These are phyloP conservation scores for Bombus sylvicola DNA, from an alignment of 1,140 invertebrate genomes.

Conservation along the genomic window DNA sequence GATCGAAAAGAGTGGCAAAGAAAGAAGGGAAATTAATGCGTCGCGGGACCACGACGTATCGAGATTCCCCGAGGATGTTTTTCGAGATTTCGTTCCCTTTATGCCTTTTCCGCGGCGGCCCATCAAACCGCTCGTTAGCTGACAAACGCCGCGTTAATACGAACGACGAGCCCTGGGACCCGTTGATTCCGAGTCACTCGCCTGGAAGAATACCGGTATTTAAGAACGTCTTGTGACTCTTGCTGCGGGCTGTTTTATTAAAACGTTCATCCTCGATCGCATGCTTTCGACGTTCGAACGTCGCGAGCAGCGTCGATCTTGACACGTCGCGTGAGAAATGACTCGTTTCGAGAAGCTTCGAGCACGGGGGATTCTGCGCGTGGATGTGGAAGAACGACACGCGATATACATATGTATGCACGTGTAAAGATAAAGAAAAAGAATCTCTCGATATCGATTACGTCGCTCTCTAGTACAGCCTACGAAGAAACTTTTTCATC, in stretches of 20 bases:
- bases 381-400: background rate
- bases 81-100: constrained; percentile 25
- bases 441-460: background rate
- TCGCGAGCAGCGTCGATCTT: background rate
- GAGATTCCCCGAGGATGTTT: constrained; percentile 32
- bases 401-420: background rate
- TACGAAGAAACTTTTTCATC: background rate
- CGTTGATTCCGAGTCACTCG: constrained; percentile 23
- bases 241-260: constrained; percentile 34
- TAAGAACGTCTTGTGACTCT: constrained; percentile 1
- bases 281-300: background rate
- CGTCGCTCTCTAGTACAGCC: background rate
- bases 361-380: background rate
- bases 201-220: constrained; percentile 49
- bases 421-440: background rate
- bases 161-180: constrained; percentile 14
- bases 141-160: constrained; percentile 49
- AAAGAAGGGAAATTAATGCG: constrained; percentile 24
- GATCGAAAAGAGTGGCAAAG: background rate
- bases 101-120: constrained; percentile 20
- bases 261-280: constrained; percentile 22
- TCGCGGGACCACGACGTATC: background rate
- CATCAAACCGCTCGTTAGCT: constrained; percentile 49
- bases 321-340: constrained; percentile 13
- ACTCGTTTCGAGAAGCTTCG: background rate